Base-by-base conservation (phyloP, 2,888 invertebrate genomes). In the Thymelicus acteon region DNA sequence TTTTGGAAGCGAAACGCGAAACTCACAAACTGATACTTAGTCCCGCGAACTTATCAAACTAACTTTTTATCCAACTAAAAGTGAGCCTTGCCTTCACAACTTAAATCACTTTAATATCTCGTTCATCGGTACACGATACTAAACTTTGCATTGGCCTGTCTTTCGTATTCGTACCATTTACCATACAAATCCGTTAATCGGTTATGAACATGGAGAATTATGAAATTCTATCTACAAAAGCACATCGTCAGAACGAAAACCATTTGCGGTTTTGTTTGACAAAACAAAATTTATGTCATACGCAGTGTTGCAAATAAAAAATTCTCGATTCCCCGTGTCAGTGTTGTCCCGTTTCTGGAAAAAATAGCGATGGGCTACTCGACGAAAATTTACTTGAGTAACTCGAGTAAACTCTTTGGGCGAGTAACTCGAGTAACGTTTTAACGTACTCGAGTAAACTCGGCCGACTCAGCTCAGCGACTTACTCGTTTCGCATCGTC, bases 201-300 rank as follows among this genome's bases (percentile, higher is more conserved):
- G 74, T 75, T 84, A 77, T 77, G 81, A 83, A 85, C 82, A 80
- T 80, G 78, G 80, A 75, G 78, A 82, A 77, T 82, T 80, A 80
- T 75, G 78, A 86, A 85, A 85, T 81, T 84, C 79, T 81, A 82
- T 82, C 79, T 78, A 85, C 81, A 80, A 86, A 88, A 84, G 83
- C 88, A 84, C 86, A 86, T 87, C 83, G 80, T 80, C 86, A 84
- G 78, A 57, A 57, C 57, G 57, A 83, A 86, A 82, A 85, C 89
- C 88, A 91, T 90, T 90, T 85, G 80, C 83, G 82, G 82, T 86
- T 86, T 87, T 80, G 78, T 78, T 79, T 88, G 89, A 88, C 89
- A 86, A 69, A 83, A 85, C 79, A 81, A 72, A 67, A 67, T 19
- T 19, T 19, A 47, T 71, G 71, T 67, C 71, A 71, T 61, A 61